Evolutionary conservation across 2,888 invertebrate genomes (phyloP).

Genomic region (Pristionchus entomophagus): DNA sequence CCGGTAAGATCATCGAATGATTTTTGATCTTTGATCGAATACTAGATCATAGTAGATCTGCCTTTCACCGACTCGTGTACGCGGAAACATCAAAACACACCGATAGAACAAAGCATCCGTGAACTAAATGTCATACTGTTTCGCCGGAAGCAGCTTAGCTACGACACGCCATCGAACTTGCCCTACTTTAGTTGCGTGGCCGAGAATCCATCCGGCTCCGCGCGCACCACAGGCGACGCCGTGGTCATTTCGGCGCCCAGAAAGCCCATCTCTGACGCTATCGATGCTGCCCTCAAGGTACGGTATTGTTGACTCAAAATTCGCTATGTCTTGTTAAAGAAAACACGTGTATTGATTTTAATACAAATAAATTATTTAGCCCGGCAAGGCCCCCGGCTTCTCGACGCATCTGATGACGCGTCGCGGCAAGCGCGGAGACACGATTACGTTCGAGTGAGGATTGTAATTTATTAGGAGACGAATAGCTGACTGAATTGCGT

Average conservation of each 20-base stretch:
- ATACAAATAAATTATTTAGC: background rate
- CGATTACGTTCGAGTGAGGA: conserved; percentile 54
- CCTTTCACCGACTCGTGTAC: no score
- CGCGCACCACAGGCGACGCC: conserved; percentile 73
- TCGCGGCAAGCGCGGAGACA: conserved; percentile 61
- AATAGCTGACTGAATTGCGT: background rate
- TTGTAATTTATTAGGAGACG: background rate
- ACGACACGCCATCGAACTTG: background rate
- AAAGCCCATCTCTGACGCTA: conserved; percentile 26
- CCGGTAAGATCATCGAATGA: background rate
- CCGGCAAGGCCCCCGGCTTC: conserved; percentile 76
- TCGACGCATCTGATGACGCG: conserved; percentile 73
- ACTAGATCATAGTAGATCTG: no score
- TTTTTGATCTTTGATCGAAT: no score
- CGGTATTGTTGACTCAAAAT: background rate
- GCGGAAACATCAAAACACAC: no score
- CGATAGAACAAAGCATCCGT: no score
- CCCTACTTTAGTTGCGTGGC: conserved; percentile 66
- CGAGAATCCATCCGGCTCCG: conserved; percentile 73
- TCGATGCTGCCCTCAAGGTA: conserved; percentile 38
- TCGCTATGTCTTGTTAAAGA: background rate
- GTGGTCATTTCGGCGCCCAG: conserved; percentile 58
- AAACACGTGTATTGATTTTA: background rate
- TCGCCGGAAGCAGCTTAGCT: no score
- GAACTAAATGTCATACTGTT: no score